phyloP scores from a whole-genome alignment of 2,888 invertebrate genomes.

The Margaritifera margaritifera region DNA sequence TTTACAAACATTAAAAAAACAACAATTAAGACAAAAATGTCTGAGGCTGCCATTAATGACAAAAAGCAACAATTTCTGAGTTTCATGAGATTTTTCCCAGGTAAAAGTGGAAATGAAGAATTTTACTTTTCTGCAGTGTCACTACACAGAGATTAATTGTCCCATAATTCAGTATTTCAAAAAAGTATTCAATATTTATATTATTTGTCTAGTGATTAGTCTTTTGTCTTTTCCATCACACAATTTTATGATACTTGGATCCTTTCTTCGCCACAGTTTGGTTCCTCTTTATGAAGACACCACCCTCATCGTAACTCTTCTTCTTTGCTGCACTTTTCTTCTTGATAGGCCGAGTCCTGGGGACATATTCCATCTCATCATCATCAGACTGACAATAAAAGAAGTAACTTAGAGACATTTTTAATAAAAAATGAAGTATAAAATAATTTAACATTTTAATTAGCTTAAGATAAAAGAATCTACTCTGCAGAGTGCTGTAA shows the following conservation, averaged over 20 bases:
- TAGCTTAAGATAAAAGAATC: background rate
- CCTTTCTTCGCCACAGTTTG: conserved; percentile 45
- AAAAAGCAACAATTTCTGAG: too few relatives aligned
- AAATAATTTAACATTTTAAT: background rate
- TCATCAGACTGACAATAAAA: conserved; percentile 40
- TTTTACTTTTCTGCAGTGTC: too few relatives aligned
- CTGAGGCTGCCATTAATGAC: too few relatives aligned
- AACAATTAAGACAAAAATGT: too few relatives aligned
- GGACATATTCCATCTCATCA: conserved; percentile 12
- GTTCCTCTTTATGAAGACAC: conserved; percentile 59
- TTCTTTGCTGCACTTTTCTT: conserved; percentile 42
- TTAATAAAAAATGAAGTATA: background rate
- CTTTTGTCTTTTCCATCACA: conserved; percentile 12
- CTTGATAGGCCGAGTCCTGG: conserved; percentile 32
- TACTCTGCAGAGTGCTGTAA: background rate
- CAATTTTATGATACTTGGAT: conserved; percentile 34
- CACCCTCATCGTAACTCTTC: conserved; percentile 51
- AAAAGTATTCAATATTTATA: too few relatives aligned
- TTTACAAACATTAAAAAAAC: too few relatives aligned
- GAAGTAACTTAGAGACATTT: background rate
- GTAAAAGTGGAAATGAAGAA: too few relatives aligned
- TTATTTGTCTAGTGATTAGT: background rate
- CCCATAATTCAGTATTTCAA: too few relatives aligned
- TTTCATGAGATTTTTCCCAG: too few relatives aligned
- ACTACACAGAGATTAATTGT: too few relatives aligned